Percentiles rank a stretch among this genome's conserved stretches.
Conservation (phyloP, 2,888 invertebrate species). For the Drosophila anomalata region DNA sequence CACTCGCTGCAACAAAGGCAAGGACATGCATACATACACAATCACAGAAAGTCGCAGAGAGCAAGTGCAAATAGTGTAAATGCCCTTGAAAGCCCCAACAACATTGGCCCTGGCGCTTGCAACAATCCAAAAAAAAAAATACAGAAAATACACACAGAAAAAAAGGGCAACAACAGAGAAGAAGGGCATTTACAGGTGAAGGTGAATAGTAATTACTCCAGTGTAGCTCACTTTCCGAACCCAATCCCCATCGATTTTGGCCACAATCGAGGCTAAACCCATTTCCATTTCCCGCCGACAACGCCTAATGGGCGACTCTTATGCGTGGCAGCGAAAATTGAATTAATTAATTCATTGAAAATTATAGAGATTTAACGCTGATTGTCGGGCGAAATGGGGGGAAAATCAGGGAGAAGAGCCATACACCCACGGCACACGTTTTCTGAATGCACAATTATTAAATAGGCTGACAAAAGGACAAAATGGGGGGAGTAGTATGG, state of each 20-base stretch:
- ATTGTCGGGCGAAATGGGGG: constrained; percentile 48
- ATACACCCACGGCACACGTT: constrained; percentile 56
- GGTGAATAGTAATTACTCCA: constrained; percentile 36
- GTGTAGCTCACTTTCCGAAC: constrained; percentile 11
- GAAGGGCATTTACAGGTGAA: constrained; percentile 54
- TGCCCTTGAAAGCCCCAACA: constrained; percentile 73
- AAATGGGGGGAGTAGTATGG: not conserved
- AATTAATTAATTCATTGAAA: constrained; percentile 69
- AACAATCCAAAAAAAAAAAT: constrained; percentile 36
- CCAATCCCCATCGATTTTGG: constrained; percentile 20
- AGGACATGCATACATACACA: constrained; percentile 43
- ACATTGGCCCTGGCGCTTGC: constrained; percentile 53
- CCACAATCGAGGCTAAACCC: not conserved
- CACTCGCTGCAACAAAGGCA: constrained; percentile 43
- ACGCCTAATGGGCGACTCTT: constrained; percentile 50
- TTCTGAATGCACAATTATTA: constrained; percentile 73
- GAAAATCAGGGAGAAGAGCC: constrained; percentile 13
- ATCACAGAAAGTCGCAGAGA: constrained; percentile 43
- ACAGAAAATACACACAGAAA: constrained; percentile 30
- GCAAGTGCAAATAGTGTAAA: constrained; percentile 71
- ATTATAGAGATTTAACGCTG: constrained; percentile 67
- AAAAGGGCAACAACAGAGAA: not conserved
- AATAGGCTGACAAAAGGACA: constrained; percentile 67
- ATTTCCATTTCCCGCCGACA: not conserved
- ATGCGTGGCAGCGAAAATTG: constrained; percentile 58